These are phyloP conservation scores for Malurus cyaneus DNA, from an alignment of 2,113 vertebrate genomes.

Conservation along the genomic window DNA sequence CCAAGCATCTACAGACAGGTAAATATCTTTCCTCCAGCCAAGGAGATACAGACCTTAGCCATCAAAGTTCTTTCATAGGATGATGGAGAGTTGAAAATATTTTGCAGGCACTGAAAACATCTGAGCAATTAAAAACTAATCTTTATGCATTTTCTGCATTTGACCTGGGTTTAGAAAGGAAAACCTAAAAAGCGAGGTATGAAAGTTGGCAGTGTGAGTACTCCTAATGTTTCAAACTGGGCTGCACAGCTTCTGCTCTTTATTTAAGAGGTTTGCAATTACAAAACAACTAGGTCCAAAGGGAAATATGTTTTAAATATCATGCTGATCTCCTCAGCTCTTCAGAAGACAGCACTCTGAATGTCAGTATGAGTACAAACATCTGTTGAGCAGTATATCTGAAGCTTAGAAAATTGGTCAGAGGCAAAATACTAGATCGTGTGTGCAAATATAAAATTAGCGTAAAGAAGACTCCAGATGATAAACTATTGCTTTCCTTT, in stretches of 20 bases:
- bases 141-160: neutral
- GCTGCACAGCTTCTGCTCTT: neutral
- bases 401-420: neutral
- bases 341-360: neutral
- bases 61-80: neutral
- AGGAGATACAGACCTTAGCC: neutral
- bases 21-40: neutral
- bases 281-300: neutral
- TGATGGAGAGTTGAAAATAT: neutral
- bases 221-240: neutral
- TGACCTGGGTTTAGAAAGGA: neutral
- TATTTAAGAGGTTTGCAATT: neutral
- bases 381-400: neutral
- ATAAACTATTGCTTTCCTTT: neutral
- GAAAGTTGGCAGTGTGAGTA: neutral
- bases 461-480: neutral
- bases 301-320: neutral
- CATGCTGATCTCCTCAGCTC: neutral
- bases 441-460: neutral
- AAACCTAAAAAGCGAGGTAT: neutral
- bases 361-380: neutral
- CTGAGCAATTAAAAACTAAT: neutral
- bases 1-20: neutral
- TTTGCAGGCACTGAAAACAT: neutral
- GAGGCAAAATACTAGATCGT: neutral